Base-by-base conservation (phyloP, 2,797 vertebrate genomes). In the Delichon dasypus region DNA sequence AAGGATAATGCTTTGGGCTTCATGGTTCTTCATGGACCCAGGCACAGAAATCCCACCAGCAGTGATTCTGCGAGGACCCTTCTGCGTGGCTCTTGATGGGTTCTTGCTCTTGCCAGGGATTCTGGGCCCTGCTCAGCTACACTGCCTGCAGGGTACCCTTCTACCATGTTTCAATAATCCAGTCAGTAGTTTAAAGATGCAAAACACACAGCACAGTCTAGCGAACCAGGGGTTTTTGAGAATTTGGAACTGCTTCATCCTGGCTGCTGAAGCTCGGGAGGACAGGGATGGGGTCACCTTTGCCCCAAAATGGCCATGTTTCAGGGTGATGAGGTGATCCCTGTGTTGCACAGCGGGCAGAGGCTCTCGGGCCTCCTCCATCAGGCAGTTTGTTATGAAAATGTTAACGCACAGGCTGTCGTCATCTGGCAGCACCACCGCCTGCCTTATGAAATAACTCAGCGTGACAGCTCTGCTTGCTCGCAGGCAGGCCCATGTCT, bases 361-460 rank as follows among this genome's bases (percentile, higher is more conserved):
- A 57, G 50, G 54, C 42, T 83, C 21, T 9, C 0, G 0, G 61
- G 40, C 68, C 60, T 14, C 50, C 20, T 77, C 62, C 44, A 34
- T 22, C 76, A 44, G 70, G 70, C 72, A 36, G 76, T 72, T 88
- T 72, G 80, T 81, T 86, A 61, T 18, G 79, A 36, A 51, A 61
- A 62, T 18, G 58, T 54, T 55, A 75, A 90, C 3, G 18, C 82
- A 32, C 60, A 38, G 91, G 66, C 90, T 91, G 95, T 72, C 48
- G 21, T 94, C 93, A 94, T 90, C 90, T 85, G 85, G 94, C 90
- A 94, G 91, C 88, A 23, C 6, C 70, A 71, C 75, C 0, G 5
- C 67, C 64, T 47, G 88, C 85, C 73, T 95, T 47, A 61, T 84
- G 80, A 89, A 93, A 84, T 81, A 92, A 93, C 79, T 54, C 88